Evolutionary conservation across 2,888 invertebrate species (phyloP).

Genomic region (Drosophila quinaria): DNA sequence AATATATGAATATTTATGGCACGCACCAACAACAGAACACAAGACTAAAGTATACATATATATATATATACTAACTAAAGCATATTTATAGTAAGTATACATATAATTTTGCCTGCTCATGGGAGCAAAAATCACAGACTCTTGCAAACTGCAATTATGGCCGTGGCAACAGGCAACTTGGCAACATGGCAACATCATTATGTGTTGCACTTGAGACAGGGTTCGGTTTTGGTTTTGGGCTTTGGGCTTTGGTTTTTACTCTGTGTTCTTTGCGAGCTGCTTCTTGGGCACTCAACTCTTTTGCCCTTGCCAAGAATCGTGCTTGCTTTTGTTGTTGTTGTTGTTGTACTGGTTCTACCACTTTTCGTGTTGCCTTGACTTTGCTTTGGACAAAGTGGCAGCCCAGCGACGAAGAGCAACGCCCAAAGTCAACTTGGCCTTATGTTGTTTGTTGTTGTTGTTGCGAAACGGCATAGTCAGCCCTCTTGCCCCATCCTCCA

Average conservation of each 20-base stretch:
- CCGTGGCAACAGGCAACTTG: constrained; percentile 37
- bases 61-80: constrained; percentile 16
- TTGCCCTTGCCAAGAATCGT: constrained; percentile 60
- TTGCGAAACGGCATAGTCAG: constrained; percentile 43
- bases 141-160: constrained; percentile 60
- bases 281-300: constrained; percentile 17
- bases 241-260: neutral
- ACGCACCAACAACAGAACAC: constrained; percentile 39
- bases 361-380: constrained; percentile 61
- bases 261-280: neutral
- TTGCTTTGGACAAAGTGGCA: constrained; percentile 75
- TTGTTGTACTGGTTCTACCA: constrained; percentile 60
- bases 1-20: constrained; percentile 55
- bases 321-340: constrained; percentile 25
- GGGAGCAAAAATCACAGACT: constrained; percentile 57
- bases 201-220: constrained; percentile 66
- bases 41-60: constrained; percentile 22
- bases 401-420: constrained; percentile 48
- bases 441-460: constrained; percentile 1
- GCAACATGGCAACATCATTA: constrained; percentile 48
- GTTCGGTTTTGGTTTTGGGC: constrained; percentile 33
- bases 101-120: constrained; percentile 22
- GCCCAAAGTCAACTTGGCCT: constrained; percentile 72
- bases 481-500: neutral
- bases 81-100: constrained; percentile 23